Conservation (phyloP, 1,140 invertebrate species). For the Procambarus virginalis region DNA sequence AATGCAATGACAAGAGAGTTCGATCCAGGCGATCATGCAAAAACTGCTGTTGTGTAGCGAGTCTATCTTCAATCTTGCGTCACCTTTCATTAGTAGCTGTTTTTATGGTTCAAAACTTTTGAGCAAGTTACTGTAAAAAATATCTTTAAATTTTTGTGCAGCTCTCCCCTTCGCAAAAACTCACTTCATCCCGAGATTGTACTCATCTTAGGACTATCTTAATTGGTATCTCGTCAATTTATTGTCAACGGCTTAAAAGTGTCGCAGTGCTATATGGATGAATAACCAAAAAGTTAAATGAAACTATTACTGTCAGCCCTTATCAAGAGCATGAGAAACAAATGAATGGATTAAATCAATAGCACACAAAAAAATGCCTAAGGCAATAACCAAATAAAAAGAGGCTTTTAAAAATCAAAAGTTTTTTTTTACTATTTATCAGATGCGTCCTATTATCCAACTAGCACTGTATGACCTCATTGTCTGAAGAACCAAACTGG, state of each 20-base stretch:
- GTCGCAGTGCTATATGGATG: slow-evolving; percentile 56
- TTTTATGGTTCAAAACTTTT: slow-evolving; percentile 41
- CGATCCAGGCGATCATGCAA: slow-evolving; percentile 59
- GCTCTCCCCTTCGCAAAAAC: slow-evolving; percentile 64
- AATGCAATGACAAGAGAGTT: slow-evolving; percentile 59
- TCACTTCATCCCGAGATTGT: slow-evolving; percentile 64
- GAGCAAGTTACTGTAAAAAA: slow-evolving; percentile 43
- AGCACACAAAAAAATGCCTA: slow-evolving; percentile 10
- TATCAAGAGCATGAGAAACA: slow-evolving; percentile 2
- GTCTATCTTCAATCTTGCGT: slow-evolving; percentile 47
- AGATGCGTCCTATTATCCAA: slow-evolving; percentile 41
- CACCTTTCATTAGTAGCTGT: slow-evolving; percentile 10
- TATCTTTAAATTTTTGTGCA: slow-evolving; percentile 45
- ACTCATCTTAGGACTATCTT: slow-evolving; percentile 56
- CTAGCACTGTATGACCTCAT: slow-evolving; percentile 43
- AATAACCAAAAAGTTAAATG: slow-evolving; percentile 11
- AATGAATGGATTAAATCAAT: slow-evolving; percentile 10
- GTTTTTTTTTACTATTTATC: slow-evolving; percentile 15
- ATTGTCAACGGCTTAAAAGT: slow-evolving; percentile 24
- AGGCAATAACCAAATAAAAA: slow-evolving; percentile 38
- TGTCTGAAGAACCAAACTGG: slow-evolving; percentile 19
- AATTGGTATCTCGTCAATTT: slow-evolving; percentile 39
- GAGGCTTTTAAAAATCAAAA: slow-evolving; percentile 37
- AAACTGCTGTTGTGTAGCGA: slow-evolving; percentile 60
- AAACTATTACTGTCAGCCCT: slow-evolving; percentile 24